Percentiles rank a stretch among this genome's conserved stretches.
Conservation (phyloP, 1,140 invertebrate genomes). For the Teleogryllus occipitalis region DNA sequence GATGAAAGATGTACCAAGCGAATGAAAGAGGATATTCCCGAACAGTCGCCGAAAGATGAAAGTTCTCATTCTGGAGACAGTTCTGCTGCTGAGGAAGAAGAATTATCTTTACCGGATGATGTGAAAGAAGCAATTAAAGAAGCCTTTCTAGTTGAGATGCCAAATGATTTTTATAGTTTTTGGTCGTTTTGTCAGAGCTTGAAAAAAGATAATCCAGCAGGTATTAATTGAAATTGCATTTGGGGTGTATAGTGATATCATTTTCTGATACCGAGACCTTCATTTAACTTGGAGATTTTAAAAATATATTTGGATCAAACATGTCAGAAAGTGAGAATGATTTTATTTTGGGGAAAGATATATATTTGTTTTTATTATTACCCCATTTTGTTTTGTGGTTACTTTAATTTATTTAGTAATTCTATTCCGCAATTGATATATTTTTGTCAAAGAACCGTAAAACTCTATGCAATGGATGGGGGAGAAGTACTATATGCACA, state of each 20-base stretch:
- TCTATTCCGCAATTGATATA: too few relatives aligned
- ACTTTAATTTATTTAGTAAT: too few relatives aligned
- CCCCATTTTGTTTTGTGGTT: too few relatives aligned
- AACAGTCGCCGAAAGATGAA: too few relatives aligned
- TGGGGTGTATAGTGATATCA: not conserved
- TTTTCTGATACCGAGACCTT: not conserved
- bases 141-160: constrained; percentile 79
- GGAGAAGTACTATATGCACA: too few relatives aligned
- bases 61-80: too few relatives aligned
- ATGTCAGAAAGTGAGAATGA: not conserved
- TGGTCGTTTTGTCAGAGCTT: constrained; percentile 68
- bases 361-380: not conserved
- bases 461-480: too few relatives aligned
- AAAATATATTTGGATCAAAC: not conserved
- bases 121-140: constrained; percentile 51
- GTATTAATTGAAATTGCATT: constrained; percentile 27
- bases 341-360: not conserved
- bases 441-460: too few relatives aligned
- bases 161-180: constrained; percentile 78
- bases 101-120: constrained; percentile 8
- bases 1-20: too few relatives aligned
- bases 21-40: too few relatives aligned
- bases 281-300: not conserved
- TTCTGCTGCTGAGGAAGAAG: too few relatives aligned
- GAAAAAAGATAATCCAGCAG: constrained; percentile 47